Evolutionary conservation across 2,797 vertebrate species (phyloP).

Genomic region (Enteromius thamalakanensis): DNA sequence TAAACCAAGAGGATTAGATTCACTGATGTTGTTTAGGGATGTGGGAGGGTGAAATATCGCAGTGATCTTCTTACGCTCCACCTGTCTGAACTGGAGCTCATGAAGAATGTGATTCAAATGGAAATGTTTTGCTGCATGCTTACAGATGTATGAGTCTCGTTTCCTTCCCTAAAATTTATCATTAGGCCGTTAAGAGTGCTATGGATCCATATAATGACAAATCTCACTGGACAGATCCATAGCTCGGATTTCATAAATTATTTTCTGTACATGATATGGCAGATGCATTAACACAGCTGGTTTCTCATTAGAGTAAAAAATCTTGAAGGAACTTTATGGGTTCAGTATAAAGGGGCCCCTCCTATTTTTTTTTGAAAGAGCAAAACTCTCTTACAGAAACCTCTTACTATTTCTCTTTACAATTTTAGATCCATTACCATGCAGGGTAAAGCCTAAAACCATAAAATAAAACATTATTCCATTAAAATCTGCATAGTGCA

Average conservation of each 20-base stretch:
- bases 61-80: slow-evolving; percentile 30
- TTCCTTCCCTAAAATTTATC: slow-evolving; percentile 35
- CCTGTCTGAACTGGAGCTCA: slow-evolving; percentile 24
- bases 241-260: slow-evolving; percentile 38
- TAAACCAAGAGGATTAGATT: slow-evolving; percentile 18
- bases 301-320: slow-evolving; percentile 7
- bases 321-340: background rate
- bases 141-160: slow-evolving; percentile 46
- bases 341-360: background rate
- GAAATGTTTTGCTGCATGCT: slow-evolving; percentile 31
- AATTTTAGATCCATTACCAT: background rate
- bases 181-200: slow-evolving; percentile 12
- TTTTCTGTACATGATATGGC: slow-evolving; percentile 37
- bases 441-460: background rate
- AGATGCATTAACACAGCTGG: slow-evolving; percentile 21
- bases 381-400: no score
- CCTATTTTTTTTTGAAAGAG: background rate
- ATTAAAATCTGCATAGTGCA: background rate
- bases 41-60: slow-evolving; percentile 4
- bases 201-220: slow-evolving; percentile 40
- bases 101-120: slow-evolving; percentile 25
- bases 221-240: slow-evolving; percentile 37
- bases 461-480: background rate
- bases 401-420: background rate
- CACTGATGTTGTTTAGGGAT: background rate